A percentile compares a stretch with the other conserved stretches of the same genome.
These are phyloP conservation scores for Strix aluco DNA, from an alignment of 2,113 vertebrate species.

Conservation along the genomic window DNA sequence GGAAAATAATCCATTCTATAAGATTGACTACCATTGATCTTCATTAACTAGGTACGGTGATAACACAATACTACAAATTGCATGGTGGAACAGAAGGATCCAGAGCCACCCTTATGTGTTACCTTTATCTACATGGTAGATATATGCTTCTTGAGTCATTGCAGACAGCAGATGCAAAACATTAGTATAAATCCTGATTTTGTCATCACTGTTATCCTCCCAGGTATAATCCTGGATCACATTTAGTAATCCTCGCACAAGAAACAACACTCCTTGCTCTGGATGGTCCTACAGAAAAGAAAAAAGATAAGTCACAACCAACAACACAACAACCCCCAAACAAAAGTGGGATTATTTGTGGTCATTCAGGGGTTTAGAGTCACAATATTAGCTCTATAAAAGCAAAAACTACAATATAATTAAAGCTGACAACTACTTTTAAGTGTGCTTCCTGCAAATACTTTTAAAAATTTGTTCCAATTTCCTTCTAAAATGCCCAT, in stretches of 20 bases:
- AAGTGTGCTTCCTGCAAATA: neutral
- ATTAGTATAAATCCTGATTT: constrained; percentile 87
- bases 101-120: neutral
- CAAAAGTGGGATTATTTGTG: neutral
- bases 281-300: constrained; percentile 87
- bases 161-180: constrained; percentile 91
- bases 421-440: neutral
- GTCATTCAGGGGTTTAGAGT: neutral
- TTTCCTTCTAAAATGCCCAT: neutral
- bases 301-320: neutral
- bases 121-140: constrained; percentile 86
- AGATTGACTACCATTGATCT: neutral
- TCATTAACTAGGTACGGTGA: neutral
- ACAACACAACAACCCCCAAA: neutral
- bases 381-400: neutral
- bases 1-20: neutral
- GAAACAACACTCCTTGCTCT: constrained; percentile 92
- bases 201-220: constrained; percentile 93
- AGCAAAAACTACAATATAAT: neutral
- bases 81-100: neutral
- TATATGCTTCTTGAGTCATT: constrained; percentile 90
- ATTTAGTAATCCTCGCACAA: constrained; percentile 92
- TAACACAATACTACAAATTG: neutral
- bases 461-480: neutral
- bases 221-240: constrained; percentile 97